phyloP scores from a whole-genome alignment of 2,113 vertebrate genomes.

The Prunella fulvescens region DNA sequence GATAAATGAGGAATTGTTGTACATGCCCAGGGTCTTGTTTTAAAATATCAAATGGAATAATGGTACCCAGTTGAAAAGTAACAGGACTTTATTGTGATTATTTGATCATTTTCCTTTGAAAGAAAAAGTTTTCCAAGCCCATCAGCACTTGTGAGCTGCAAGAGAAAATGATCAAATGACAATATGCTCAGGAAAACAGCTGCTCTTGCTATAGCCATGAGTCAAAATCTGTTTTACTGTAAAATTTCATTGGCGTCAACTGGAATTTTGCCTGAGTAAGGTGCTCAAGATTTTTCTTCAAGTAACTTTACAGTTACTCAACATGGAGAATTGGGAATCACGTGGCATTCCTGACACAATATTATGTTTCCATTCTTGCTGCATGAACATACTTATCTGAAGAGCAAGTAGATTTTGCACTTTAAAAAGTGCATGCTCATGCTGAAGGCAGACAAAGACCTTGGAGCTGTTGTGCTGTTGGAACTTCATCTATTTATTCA shows the following conservation, averaged over 20 bases:
- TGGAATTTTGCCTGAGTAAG: constrained; percentile 43
- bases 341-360: constrained; percentile 19
- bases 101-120: neutral
- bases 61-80: neutral
- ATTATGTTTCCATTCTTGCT: constrained; percentile 43
- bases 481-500: constrained; percentile 47
- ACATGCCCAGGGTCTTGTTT: neutral
- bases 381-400: constrained; percentile 6
- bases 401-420: constrained; percentile 33
- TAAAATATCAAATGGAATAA: neutral
- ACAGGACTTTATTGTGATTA: neutral
- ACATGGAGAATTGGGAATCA: neutral
- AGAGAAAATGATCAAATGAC: neutral
- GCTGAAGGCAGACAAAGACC: constrained; percentile 23
- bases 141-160: neutral
- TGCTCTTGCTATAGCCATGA: neutral
- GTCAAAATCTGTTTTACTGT: neutral
- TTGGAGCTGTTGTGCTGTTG: constrained; percentile 7
- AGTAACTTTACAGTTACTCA: constrained; percentile 40
- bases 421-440: constrained; percentile 8
- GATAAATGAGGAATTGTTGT: neutral
- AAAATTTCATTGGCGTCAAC: neutral
- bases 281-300: constrained; percentile 14
- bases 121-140: neutral
- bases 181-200: neutral